Evolutionary conservation across 2,888 invertebrate species (phyloP), one percentile per base, ranked within the genome.

Genomic region (Argyresthia goedartella): DNA sequence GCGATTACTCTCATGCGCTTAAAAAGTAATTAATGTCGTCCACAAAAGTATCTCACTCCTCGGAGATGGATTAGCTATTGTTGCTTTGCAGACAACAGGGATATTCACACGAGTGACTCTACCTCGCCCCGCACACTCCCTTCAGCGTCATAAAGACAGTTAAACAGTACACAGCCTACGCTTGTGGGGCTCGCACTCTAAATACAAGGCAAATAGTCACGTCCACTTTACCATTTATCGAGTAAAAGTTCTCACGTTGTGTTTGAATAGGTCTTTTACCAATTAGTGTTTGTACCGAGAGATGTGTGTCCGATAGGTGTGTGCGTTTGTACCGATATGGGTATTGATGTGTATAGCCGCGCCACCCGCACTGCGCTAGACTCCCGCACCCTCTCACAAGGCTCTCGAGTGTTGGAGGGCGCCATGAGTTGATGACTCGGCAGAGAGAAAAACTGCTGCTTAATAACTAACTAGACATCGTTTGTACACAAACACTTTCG

Each of bases 201-300:
- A 85, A 76, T 71, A 79, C 73, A 81, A 81, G 70, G 67, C 80
- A 86, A 85, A 85, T 75, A 85, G 69, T 72, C 79, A 69, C 81
- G 75, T 82, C 80, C 81, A 82, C 78, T 85, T 81, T 78, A 81
- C 81, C 81, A 85, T 84, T 84, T 81, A 85, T 81, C 69, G 63
- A 75, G 79, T 81, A 79, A 84, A 85, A 84, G 80, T 81, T 79
- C 77, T 76, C 82, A 77, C 77, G 78, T 79, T 68, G 60, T 85
- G 81, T 85, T 84, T 85, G 82, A 74, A 76, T 79, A 82, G 84
- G 85, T 76, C 82, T 84, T 80, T 82, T 81, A 82, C 80, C 81
- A 84, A 85, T 84, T 84, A 84, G 81, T 81, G 79, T 85, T 84
- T 81, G 78, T 78, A 84, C 81, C 81, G 77, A 80, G 78, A 76